Percentiles rank a stretch among this genome's conserved stretches.
Evolutionary conservation across 2,113 vertebrate genomes (phyloP).

Genomic region (Sinocyclocheilus anophthalmus): DNA sequence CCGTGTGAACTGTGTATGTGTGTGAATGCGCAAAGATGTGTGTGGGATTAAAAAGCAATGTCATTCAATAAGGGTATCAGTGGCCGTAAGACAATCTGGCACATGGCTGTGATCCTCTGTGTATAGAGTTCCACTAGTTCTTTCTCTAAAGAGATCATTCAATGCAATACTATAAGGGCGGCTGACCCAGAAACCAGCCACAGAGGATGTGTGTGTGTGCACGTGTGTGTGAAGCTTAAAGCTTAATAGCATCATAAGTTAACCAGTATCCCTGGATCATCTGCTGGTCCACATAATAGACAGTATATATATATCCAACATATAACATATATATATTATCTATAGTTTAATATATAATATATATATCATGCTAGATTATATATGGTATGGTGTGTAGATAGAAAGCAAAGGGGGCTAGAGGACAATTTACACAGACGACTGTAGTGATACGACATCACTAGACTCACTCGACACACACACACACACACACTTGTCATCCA

Average conservation of each 20-base stretch:
- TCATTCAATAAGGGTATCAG: constrained; percentile 15
- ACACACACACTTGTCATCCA: no score
- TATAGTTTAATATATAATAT: no score
- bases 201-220: background rate
- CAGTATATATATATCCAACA: background rate
- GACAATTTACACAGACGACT: constrained; percentile 1
- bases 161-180: constrained; percentile 31
- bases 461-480: background rate
- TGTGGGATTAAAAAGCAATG: background rate
- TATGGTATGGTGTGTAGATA: background rate
- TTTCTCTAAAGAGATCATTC: constrained; percentile 28
- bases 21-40: background rate
- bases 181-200: constrained; percentile 28
- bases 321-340: background rate
- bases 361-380: no score
- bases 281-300: background rate
- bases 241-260: background rate
- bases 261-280: background rate
- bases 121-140: background rate
- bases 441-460: constrained; percentile 5
- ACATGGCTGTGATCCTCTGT: constrained; percentile 12
- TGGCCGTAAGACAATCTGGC: constrained; percentile 6
- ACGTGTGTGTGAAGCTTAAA: background rate
- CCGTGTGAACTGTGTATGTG: background rate
- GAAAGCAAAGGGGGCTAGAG: constrained; percentile 11